Evolutionary conservation across 2,888 invertebrate genomes (phyloP), one percentile per base, ranked within the genome.

Genomic region (Ornithoptera alexandrae): DNA sequence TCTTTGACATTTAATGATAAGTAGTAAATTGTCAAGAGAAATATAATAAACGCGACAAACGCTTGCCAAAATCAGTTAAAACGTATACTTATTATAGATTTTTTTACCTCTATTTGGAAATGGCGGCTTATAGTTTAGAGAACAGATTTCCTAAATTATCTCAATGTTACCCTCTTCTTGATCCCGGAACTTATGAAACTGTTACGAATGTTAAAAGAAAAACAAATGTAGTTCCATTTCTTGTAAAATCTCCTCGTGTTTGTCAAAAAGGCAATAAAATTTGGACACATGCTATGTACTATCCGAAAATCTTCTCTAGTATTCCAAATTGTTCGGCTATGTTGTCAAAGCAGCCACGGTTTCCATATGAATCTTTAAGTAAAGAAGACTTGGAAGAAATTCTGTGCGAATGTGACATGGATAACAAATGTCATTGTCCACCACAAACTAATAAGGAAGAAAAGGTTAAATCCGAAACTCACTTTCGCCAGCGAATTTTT

Each of bases 131-230:
- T 71, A 81, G 75, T 73, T 73, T 83, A 66, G 73, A 72, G 46
- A 74, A 81, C 15, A 80, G 90, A 73, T 89, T 90, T 80, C 71
- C 79, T 24, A 71, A 73, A 36, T 64, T 77, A 17, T 78, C 78
- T 17, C 77, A 80, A 74, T 80, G 79, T 73, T 82, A 74, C 71
- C 79, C 74, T 46, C 72, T 90, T 60, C 77, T 83, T 42, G 91
- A 90, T 67, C 91, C 91, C 67, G 86, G 86, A n/a, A 77, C 86
- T 1, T 92, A 90, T 74, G 82, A 86, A 74, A 72, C 70, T 70
- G 74, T 77, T 20, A 73, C 68, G 69, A 65, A 67, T 17, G 24
- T 68, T 20, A 72, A 74, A 73, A 59, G 66, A 39, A 76, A 77
- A 72, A 63, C 61, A 12, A 84, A 82, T 70, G 83, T 79, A 72